Evolutionary conservation across 1,140 invertebrate species (phyloP), one percentile per base, ranked within the genome.

Genomic region (Sipha flava): DNA sequence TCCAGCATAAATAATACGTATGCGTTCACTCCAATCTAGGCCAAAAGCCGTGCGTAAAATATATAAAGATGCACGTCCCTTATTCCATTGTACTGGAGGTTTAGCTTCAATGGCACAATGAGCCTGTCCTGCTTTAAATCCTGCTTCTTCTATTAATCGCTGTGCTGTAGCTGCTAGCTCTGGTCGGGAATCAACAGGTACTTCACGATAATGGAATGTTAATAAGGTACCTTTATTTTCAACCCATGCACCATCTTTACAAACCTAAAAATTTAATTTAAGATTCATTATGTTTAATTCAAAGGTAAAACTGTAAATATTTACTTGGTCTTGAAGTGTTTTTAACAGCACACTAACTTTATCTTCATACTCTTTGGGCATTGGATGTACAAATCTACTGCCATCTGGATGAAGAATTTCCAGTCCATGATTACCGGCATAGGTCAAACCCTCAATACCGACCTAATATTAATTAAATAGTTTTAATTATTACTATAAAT

Each of bases 381-480:
- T 94, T 1, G 94, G 94, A 87, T 95, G 94, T 1, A 95, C 92
- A 84, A 96, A 96, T 84, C 94, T 94, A 80, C 93, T 95, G 43
- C 94, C 94, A 84, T 96, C 94, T 0, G 94, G 94, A 86, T 96
- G 94, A 57, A 94, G 84, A 83, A 96, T 95, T 86, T 96, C 94
- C 70, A 96, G 84, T n/a, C 94, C 95, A 84, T 96, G 94, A 86
- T 93, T 95, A 43, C 94, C 94, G 1, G 94, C 81, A 70, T 81
- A 81, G 31, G 81, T 81, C 43, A 87, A 84, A 21, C 92, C 92
- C 81, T 94, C 92, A 81, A 95, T 95, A 1, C 93, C 93, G 34
- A 95, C 90, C 89, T 89, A 82, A 54, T 10, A 3, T 49, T 26
- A 45, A 26, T 64, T 29, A 80, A 81, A n/a, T 26, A n/a, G 16